Base-by-base conservation (phyloP, 2,888 invertebrate species). In the Oscheius onirici region DNA sequence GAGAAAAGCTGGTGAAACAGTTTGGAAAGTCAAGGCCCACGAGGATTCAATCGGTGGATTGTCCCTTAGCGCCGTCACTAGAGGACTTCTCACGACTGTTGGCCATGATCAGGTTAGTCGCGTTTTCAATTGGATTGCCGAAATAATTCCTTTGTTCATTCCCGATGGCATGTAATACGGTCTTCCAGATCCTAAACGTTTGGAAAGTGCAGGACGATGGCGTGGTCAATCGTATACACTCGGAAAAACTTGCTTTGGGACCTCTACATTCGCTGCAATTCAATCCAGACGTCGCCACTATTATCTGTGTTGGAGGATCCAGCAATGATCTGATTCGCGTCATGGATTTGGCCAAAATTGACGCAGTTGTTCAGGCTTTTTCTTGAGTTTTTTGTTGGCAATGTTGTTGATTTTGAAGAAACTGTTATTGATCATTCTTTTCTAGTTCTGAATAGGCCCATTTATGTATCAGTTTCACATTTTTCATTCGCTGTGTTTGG, bases 71-170 rank as follows among this genome's bases (percentile, higher is more conserved):
- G 74, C 74, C 26, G 66, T 63, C 22, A 82, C 78, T 13, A 72
- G 74, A 60, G 82, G 83, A 46, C 73, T 84, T 22, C 55, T 85
- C 40, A 76, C 78, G 8, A 83, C 84, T 15, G 80, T 72, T 54
- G 85, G 85, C 54, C 81, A 78, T 40, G 81, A 82, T 73, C 66
- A 81, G 74, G 84, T 84, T 52, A 26, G 72, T 69, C 15, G 11
- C 1, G 15, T 51, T 2, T 44, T 15, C 8, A 44, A 20, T 58
- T 15, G 28, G 3, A 34, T 58, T 24, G 41, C 44, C 26, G 24
- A 24, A 6, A 34, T 34, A 34, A 44, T 34, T 49, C n/a, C 26
- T 65, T 60, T 60, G 17, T 57, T 13, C 20, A 10, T 20, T 11
- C 28, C 3, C 22, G n/a, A 22, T 22, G 15, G 26, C n/a, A 41